Base-by-base conservation (phyloP, 1,140 invertebrate species). In the Schlechtendalia chinensis region DNA sequence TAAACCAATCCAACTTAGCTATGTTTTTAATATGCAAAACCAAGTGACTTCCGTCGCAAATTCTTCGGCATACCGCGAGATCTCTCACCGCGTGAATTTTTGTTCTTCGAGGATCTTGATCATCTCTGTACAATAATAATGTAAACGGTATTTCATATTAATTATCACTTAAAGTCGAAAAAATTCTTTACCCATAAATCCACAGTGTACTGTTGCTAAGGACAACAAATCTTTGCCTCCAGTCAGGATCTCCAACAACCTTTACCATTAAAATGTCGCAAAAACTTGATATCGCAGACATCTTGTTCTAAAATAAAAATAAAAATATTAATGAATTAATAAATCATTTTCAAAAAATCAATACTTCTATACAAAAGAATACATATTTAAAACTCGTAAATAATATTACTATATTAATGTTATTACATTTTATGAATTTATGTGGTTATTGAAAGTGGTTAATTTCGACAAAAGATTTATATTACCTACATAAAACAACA, bases 1-100 rank as follows among this genome's bases (percentile, higher is more conserved):
- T 79, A 29, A 79, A 79, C 75, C 75, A 79, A 50, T 79, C 75
- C 17, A 79, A 79, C 59, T 63, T 79, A 14, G 75, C 75, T 24
- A 79, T 79, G 22, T 79, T 63, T 63, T 79, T 79, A 10, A 79
- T 63, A 27, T 79, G 75, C 56, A 79, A 63, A 1, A 79, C 75
- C 24, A 79, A 14, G 6, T 63, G 75, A n/a, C 75, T 79, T 45
- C 75, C 75, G 4, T 79, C 75, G 3, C 56, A 79, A 45, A 79
- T 50, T n/a, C 75, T 79, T 24, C 75, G 56, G 22, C 56, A 79
- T 16, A 59, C 75, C 0, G 75, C 54, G 4, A 79, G 17, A 17
- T 79, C 75, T 63, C 75, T 79, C 14, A 79, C 75, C 5, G 75
- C 32, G 5, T 79, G 75, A 8, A 79, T 79, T 79, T 79, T 79